Conservation (phyloP, 2,113 vertebrate genomes). For the Colossoma macropomum region DNA sequence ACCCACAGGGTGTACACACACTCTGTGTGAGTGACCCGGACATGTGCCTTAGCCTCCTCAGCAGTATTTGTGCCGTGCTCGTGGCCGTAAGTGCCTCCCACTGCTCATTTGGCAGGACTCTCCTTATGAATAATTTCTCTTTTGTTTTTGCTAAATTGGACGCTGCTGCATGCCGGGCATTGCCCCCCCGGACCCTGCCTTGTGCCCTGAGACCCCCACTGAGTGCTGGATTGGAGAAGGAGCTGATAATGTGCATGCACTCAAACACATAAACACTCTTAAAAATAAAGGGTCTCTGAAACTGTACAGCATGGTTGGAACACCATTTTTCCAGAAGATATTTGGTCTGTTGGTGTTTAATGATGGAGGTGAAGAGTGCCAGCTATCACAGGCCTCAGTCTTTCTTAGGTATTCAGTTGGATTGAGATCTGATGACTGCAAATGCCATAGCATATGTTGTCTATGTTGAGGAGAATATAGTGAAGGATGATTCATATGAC, state of each 20-base stretch:
- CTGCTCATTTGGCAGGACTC: conserved; percentile 72
- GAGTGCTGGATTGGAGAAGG: conserved; percentile 62
- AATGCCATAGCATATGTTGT: no score
- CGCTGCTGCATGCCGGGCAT: conserved; percentile 55
- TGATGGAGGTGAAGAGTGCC: no score
- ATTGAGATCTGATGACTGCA: no score
- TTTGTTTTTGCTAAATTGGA: conserved; percentile 78
- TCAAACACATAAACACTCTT: conserved; percentile 13
- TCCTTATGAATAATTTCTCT: conserved; percentile 75
- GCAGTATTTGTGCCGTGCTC: conserved; percentile 48
- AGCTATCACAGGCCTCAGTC: no score
- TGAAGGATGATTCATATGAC: no score
- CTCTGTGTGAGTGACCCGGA: conserved; percentile 60
- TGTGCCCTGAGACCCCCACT: conserved; percentile 57
- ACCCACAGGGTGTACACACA: not conserved
- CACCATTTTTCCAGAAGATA: not conserved
- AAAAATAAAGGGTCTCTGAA: not conserved
- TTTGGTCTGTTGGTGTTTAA: no score
- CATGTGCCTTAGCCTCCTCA: conserved; percentile 45
- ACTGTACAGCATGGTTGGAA: not conserved
- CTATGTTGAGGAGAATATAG: no score
- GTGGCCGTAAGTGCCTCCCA: conserved; percentile 69
- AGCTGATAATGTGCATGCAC: conserved; percentile 32
- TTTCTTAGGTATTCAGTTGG: no score
- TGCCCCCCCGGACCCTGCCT: conserved; percentile 30